Percentiles rank a stretch among this genome's conserved stretches.
phyloP scores from a whole-genome alignment of 1,140 invertebrate genomes.

The Hypsibius dujardini region DNA sequence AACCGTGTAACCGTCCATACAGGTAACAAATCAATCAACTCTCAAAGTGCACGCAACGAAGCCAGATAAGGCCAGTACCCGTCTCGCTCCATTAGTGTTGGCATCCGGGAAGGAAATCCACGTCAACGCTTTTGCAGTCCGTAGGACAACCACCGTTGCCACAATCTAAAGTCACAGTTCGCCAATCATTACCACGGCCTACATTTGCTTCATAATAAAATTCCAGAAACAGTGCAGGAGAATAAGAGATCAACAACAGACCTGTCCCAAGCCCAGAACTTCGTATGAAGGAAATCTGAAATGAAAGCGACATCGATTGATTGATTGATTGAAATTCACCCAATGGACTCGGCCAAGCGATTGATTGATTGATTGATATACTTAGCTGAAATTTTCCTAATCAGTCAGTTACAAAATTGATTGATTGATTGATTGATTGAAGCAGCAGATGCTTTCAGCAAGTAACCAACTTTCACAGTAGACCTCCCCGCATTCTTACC shows the following conservation, averaged over 20 bases:
- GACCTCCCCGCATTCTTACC: conserved; percentile 31
- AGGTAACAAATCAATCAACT: too few species aligned
- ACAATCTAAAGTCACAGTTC: conserved; percentile 37
- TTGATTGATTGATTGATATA: too few species aligned
- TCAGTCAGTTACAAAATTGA: too few species aligned
- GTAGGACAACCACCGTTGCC: neutral
- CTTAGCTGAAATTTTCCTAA: too few species aligned
- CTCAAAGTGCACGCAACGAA: too few species aligned
- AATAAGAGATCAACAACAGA: conserved; percentile 20
- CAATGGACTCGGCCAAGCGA: conserved; percentile 22
- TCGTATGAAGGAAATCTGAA: conserved; percentile 77
- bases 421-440: too few species aligned
- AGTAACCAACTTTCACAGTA: neutral
- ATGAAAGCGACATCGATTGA: too few species aligned
- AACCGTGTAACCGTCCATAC: too few species aligned
- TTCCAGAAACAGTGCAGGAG: neutral
- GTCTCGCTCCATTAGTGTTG: neutral
- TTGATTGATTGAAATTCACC: too few species aligned
- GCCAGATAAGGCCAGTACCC: too few species aligned
- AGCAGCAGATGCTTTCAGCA: neutral
- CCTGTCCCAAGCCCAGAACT: conserved; percentile 62
- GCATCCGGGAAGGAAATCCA: conserved; percentile 56
- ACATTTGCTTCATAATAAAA: neutral
- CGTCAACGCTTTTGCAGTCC: conserved; percentile 47
- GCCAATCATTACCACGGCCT: conserved; percentile 21